phyloP scores from a whole-genome alignment of 2,888 invertebrate species.

The Patella depressa region DNA sequence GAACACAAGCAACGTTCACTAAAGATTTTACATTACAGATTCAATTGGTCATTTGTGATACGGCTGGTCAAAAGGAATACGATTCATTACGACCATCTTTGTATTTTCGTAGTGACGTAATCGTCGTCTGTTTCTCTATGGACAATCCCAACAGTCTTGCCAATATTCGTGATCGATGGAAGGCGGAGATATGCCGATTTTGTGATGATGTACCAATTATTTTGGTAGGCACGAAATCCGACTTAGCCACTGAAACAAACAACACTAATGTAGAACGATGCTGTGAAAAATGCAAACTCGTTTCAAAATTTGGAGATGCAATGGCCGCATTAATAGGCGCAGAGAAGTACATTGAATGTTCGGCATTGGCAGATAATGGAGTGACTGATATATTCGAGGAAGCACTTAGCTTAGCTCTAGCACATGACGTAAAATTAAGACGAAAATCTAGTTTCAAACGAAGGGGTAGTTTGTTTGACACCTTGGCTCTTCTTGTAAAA shows the following conservation, averaged over 20 bases:
- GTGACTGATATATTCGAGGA: conserved; percentile 99
- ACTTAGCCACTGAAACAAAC: conserved; percentile 92
- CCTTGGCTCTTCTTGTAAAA: too few relatives aligned
- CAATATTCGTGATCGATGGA: conserved; percentile 99
- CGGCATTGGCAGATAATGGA: conserved; percentile 98
- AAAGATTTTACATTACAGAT: conserved; percentile 42
- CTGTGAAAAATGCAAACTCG: conserved; percentile 98
- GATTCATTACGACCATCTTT: conserved; percentile 92
- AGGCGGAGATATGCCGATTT: conserved; percentile 89
- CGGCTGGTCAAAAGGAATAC: conserved; percentile 95
- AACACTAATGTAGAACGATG: conserved; percentile 84
- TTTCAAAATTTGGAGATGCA: conserved; percentile 94
- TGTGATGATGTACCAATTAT: conserved; percentile 98
- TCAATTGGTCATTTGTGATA: conserved; percentile 81
- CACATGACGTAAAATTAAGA: conserved; percentile 77
- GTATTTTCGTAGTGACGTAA: conserved; percentile 97
- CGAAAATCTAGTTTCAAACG: background rate
- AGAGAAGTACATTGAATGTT: conserved; percentile 97
- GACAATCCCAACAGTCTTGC: conserved; percentile 98
- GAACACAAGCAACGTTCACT: too few relatives aligned
- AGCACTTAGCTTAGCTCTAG: conserved; percentile 95
- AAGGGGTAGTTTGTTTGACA: background rate
- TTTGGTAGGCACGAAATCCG: conserved; percentile 93
- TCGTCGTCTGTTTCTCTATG: conserved; percentile 98
- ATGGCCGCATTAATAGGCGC: conserved; percentile 99